Base-by-base conservation (phyloP, 1,140 invertebrate species). In the Papilio aristodemus region DNA sequence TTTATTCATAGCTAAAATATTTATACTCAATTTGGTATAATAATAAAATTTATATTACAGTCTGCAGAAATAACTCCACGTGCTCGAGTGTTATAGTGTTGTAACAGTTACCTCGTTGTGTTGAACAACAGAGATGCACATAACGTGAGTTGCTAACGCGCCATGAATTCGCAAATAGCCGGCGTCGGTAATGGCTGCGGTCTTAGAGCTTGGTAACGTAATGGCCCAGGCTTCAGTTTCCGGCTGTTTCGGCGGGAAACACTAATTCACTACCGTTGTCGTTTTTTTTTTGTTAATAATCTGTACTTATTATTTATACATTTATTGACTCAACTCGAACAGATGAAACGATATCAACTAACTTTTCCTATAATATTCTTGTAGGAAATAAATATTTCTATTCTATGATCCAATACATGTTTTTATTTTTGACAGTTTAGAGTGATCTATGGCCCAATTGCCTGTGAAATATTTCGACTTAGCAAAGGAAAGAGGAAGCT, bases 161-260 rank as follows among this genome's bases (percentile, higher is more conserved):
- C 25, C 41, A 46, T 46, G 67, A 69, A 69, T 63, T 69, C 60
- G 66, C 54, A 70, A 70, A 68, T 67, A 43, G 68, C 68, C 69
- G 76, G 74, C 62, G 57, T 60, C 43, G 10, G 60, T 73, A 73
- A 76, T 73, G 62, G 68, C 36, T 41, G 72, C 39, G 57, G 60
- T 73, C 67, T 62, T 71, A 66, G 76, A 73, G 70, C 64, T 71
- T 38, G 54, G 39, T 59, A 54, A 69, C 43, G 36, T 71, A 67
- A 71, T 57, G 59, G 68, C 58, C 25, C 36, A 41, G 41, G 67
- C 67, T 74, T 67, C 71, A n/a, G n/a, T 60, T 71, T 75, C 43
- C 67, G 57, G 59, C 39, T 27, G 41, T 64, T 69, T 68, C 71
- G 79, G 70, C 77, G 77, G 77, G 75, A 81, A 79, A 46, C 22